Conservation (phyloP, 2,888 invertebrate genomes). For the Sinhomidia bicolor region DNA sequence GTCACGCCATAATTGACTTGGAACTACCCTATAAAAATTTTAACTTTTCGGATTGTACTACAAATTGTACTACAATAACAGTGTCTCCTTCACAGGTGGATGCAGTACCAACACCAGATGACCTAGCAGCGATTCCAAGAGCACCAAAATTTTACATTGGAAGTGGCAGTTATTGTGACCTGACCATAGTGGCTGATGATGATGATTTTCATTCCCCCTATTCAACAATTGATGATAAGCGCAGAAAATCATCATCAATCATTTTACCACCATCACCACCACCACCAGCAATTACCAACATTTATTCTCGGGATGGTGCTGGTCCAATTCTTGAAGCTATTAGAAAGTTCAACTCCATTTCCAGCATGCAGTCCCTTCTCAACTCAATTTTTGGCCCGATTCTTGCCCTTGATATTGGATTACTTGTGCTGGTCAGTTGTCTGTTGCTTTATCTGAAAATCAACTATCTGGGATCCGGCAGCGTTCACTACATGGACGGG, state of each 20-base stretch:
- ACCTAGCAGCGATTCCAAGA: slow-evolving; percentile 12
- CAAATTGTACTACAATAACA: no score
- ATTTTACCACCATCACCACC: not conserved
- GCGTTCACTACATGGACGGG: slow-evolving; percentile 66
- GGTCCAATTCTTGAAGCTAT: slow-evolving; percentile 74
- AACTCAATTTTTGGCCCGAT: slow-evolving; percentile 78
- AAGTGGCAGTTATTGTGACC: not conserved
- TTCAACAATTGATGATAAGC: not conserved
- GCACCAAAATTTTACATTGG: not conserved
- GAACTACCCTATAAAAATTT: not conserved
- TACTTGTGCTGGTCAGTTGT: slow-evolving; percentile 76
- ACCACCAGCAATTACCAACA: no score
- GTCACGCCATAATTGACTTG: no score
- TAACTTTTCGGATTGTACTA: no score
- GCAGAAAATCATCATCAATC: not conserved
- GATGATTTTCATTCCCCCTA: not conserved
- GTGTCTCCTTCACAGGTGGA: no score
- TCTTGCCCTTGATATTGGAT: slow-evolving; percentile 74
- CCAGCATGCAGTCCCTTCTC: slow-evolving; percentile 76
- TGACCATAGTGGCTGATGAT: not conserved
- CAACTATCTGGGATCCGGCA: slow-evolving; percentile 68
- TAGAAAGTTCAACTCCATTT: slow-evolving; percentile 75
- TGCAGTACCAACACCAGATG: no score
- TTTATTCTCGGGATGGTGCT: slow-evolving; percentile 26
- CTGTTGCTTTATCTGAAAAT: slow-evolving; percentile 76